Percentiles rank a stretch among this genome's conserved stretches.
Conservation (phyloP, 2,797 vertebrate species). For the Schizopygopsis malacanthus region DNA sequence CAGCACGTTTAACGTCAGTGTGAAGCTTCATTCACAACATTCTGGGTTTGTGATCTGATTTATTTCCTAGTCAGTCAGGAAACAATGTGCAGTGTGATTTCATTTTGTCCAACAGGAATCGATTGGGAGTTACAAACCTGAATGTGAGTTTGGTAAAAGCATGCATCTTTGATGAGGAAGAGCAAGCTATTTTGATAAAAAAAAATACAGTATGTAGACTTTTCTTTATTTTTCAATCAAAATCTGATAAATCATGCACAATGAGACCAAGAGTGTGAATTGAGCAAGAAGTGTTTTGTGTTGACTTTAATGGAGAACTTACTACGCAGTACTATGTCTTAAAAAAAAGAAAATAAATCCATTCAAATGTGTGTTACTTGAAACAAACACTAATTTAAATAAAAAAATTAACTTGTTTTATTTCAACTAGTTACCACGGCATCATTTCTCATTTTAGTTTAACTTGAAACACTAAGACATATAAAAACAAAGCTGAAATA, state of each 20-base stretch:
- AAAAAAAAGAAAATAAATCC: neutral
- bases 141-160: neutral
- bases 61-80: neutral
- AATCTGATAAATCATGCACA: neutral
- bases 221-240: neutral
- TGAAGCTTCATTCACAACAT: neutral
- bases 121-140: neutral
- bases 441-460: neutral
- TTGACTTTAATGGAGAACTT: neutral
- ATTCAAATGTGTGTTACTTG: neutral
- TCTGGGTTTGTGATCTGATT: slow-evolving; percentile 6
- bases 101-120: neutral
- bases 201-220: neutral
- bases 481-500: neutral
- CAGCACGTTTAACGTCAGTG: no score
- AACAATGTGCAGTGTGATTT: neutral
- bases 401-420: neutral
- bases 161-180: neutral
- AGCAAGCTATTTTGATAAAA: neutral
- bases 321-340: neutral
- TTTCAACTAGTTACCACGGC: neutral
- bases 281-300: neutral
- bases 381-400: neutral
- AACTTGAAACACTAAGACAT: neutral
- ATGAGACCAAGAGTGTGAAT: neutral